A percentile compares a stretch with the other conserved stretches of the same genome.
phyloP scores from a whole-genome alignment of 2,797 vertebrate species.

The Sebastes vulpes region DNA sequence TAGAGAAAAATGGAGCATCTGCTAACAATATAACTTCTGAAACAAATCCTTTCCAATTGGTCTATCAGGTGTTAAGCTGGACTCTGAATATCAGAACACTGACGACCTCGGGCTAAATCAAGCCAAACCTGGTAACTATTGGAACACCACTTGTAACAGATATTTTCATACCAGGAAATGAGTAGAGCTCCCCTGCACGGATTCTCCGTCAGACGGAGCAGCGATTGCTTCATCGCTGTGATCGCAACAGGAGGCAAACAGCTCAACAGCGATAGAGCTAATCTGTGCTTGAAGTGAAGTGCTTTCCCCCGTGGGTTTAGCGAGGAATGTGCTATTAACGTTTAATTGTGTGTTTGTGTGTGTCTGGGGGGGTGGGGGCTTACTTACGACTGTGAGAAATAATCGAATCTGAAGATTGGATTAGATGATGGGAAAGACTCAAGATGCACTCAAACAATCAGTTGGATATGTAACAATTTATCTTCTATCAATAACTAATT shows the following conservation, averaged over 20 bases:
- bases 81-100: conserved; percentile 41
- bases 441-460: neutral
- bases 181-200: conserved; percentile 41
- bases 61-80: conserved; percentile 24
- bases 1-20: conserved; percentile 40
- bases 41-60: conserved; percentile 18
- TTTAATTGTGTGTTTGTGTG: conserved; percentile 12
- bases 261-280: conserved; percentile 54
- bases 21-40: conserved; percentile 45
- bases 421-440: conserved; percentile 37
- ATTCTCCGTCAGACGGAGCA: conserved; percentile 18
- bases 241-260: conserved; percentile 52
- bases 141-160: conserved; percentile 36
- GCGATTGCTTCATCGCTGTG: conserved; percentile 52
- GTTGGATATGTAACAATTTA: neutral
- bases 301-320: conserved; percentile 64
- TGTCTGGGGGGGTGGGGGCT: neutral
- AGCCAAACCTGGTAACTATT: conserved; percentile 65
- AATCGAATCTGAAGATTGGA: conserved; percentile 40
- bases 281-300: conserved; percentile 79
- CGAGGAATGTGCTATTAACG: conserved; percentile 65
- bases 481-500: neutral
- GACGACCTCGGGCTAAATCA: conserved; percentile 32
- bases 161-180: conserved; percentile 56
- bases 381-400: conserved; percentile 53